Evolutionary conservation across 2,113 vertebrate species (phyloP), one percentile per base, ranked within the genome.

Genomic region (Coturnix japonica): DNA sequence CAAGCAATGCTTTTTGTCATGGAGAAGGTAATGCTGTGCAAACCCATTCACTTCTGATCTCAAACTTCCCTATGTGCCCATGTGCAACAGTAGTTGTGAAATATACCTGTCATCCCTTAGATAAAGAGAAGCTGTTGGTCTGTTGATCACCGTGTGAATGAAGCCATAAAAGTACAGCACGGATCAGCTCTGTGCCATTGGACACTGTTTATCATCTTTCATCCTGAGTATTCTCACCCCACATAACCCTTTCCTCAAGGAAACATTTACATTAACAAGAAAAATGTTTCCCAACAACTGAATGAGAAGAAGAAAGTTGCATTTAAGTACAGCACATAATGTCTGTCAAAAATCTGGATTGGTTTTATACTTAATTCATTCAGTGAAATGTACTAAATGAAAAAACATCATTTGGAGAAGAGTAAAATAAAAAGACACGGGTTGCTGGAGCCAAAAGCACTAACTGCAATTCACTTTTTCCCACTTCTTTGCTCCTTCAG

Each of bases 321-420:
- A 0, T 69, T 92, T 89, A 87, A 33, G 35, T 89, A 33, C 47
- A 96, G 82, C 67, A 73, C 74, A 71, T 54, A 60, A 72, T n/a
- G 63, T 19, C 77, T 76, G 13, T 64, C 81, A 81, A 85, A 94
- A 90, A 86, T 88, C 71, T 82, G 91, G 81, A 85, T 75, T 63
- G 30, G 19, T 87, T 96, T 93, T 89, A 31, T 44, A 69, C 63
- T 81, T 81, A 85, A 91, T 87, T 65, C 44, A 56, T 71, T 93
- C 72, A 89, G 23, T 71, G 75, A 73, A 77, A 87, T 89, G 65
- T 44, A 93, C 82, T 92, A 92, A 85, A 64, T 74, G 80, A 95
- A 88, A 77, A 94, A 95, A 81, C 28, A 25, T 83, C 80, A 88
- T 83, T 71, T 67, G 23, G 26, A 91, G 63, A 91, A 89, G 43